phyloP scores from a whole-genome alignment of 2,113 vertebrate genomes.

The Corythornis madagascariensis region DNA sequence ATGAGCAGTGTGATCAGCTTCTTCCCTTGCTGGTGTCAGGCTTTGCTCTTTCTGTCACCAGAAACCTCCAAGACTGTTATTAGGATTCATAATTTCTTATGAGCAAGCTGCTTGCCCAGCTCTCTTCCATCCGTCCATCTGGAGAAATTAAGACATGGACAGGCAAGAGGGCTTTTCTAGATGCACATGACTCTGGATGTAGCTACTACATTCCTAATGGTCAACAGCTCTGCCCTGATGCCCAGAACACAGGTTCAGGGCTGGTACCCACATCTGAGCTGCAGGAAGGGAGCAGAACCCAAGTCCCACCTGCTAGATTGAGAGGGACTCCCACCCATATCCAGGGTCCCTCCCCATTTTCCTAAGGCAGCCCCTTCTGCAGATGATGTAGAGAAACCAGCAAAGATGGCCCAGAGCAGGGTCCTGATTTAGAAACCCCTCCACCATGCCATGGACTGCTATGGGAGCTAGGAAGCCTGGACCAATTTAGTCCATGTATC shows the following conservation, averaged over 20 bases:
- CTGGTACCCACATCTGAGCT: neutral
- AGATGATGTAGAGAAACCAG: neutral
- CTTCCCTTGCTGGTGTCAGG: neutral
- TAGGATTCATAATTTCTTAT: neutral
- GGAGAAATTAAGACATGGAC: neutral
- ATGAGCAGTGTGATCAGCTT: neutral
- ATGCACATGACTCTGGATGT: rapidly evolving
- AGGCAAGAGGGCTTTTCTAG: neutral
- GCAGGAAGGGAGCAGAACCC: neutral
- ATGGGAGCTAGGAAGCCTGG: neutral
- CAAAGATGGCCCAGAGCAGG: neutral
- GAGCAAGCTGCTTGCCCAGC: neutral
- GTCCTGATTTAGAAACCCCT: neutral
- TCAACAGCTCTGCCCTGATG: neutral
- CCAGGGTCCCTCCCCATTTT: neutral
- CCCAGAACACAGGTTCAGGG: neutral
- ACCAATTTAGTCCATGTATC: neutral
- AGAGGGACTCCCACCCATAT: neutral
- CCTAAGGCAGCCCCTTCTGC: neutral
- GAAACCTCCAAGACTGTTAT: neutral
- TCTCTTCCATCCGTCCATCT: neutral
- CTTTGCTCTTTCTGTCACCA: neutral
- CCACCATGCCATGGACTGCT: neutral
- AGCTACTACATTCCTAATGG: neutral
- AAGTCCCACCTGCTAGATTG: neutral